These are phyloP conservation scores for Florisuga fusca DNA, from an alignment of 2,797 vertebrate species.

Conservation along the genomic window DNA sequence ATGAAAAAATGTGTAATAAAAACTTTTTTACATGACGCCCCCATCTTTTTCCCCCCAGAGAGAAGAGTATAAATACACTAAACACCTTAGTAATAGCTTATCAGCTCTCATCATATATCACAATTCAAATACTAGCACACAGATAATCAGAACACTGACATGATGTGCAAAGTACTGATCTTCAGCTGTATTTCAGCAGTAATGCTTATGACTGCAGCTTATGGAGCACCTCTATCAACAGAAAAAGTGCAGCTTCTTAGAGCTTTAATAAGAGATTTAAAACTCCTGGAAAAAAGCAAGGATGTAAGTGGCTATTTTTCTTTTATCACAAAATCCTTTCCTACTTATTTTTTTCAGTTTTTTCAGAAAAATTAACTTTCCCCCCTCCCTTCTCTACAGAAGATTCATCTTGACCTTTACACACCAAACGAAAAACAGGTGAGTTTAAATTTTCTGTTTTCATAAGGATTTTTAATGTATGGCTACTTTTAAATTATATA, in stretches of 20 bases:
- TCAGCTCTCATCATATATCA: slow-evolving; percentile 19
- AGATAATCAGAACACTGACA: slow-evolving; percentile 53
- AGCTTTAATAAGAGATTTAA: slow-evolving; percentile 38
- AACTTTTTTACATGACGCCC: slow-evolving; percentile 79
- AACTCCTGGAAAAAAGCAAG: neutral
- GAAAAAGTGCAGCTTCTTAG: accelerated
- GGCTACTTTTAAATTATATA: neutral
- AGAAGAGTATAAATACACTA: slow-evolving; percentile 81
- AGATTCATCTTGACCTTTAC: slow-evolving; percentile 54
- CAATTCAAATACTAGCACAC: slow-evolving; percentile 11
- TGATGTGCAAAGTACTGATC: slow-evolving; percentile 70
- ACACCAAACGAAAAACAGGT: slow-evolving; percentile 61
- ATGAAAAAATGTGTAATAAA: slow-evolving; percentile 84
- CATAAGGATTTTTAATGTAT: neutral
- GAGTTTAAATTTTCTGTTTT: slow-evolving; percentile 55
- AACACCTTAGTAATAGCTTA: slow-evolving; percentile 61
- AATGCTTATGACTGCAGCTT: slow-evolving; percentile 44
- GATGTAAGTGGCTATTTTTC: slow-evolving; percentile 66
- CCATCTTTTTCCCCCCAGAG: slow-evolving; percentile 79
- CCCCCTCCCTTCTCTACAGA: neutral
- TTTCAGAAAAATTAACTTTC: slow-evolving; percentile 9
- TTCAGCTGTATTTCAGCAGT: slow-evolving; percentile 63
- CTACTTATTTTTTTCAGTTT: neutral
- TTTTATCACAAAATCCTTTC: neutral
- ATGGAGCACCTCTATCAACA: neutral